Evolutionary conservation across 37 sponge, comb jelly and placozoan genomes (phyloP).

Genomic region (Hexactinellida sp.): DNA sequence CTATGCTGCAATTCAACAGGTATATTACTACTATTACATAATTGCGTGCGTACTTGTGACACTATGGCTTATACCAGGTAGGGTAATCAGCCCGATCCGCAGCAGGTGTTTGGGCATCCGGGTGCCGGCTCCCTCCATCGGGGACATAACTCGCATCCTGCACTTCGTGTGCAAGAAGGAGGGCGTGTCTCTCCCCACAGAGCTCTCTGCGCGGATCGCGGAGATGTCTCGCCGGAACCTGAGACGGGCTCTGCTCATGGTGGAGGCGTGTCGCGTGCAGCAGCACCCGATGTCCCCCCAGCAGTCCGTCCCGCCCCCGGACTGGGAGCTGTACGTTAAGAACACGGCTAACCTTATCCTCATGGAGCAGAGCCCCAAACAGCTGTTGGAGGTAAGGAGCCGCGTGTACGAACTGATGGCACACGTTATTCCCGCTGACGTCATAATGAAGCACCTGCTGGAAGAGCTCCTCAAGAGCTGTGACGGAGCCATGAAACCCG

Average conservation of each 20-base stretch:
- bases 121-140: slow-evolving; percentile 76
- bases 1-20: slow-evolving; percentile 97
- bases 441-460: slow-evolving; percentile 78
- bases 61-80: slow-evolving; percentile 25
- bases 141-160: slow-evolving; percentile 54
- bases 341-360: slow-evolving; percentile 82
- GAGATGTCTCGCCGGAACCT: slow-evolving; percentile 72
- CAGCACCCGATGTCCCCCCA: slow-evolving; percentile 84
- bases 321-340: slow-evolving; percentile 82
- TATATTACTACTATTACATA: no score
- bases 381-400: slow-evolving; percentile 72
- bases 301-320: slow-evolving; percentile 71
- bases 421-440: slow-evolving; percentile 90
- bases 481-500: slow-evolving; percentile 76
- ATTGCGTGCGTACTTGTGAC: no score
- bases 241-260: slow-evolving; percentile 74
- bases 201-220: slow-evolving; percentile 74
- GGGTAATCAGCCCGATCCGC: slow-evolving; percentile 83
- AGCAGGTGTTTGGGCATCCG: slow-evolving; percentile 87
- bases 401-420: slow-evolving; percentile 80
- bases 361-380: slow-evolving; percentile 88
- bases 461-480: slow-evolving; percentile 63
- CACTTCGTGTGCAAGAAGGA: slow-evolving; percentile 64
- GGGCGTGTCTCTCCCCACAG: slow-evolving; percentile 58
- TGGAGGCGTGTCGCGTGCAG: slow-evolving; percentile 91